Percentiles rank a stretch among this genome's conserved stretches.
These are phyloP conservation scores for Phycodurus eques DNA, from an alignment of 2,113 vertebrate species.

Conservation along the genomic window DNA sequence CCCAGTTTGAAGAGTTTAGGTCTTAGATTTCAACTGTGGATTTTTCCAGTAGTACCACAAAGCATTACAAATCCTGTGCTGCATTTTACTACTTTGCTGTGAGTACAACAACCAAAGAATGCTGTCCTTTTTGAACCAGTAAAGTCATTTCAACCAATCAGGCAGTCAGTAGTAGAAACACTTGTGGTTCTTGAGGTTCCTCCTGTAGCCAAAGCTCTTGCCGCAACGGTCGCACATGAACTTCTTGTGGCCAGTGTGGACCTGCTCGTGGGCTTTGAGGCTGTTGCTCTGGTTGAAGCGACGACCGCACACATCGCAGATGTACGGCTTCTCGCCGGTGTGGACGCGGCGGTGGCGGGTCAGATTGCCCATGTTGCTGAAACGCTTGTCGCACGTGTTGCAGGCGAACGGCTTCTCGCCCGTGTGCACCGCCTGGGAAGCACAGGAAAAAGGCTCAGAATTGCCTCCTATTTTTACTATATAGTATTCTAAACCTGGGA, in stretches of 20 bases:
- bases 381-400: slow-evolving; percentile 76
- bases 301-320: slow-evolving; percentile 63
- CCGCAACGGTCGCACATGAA: slow-evolving; percentile 79
- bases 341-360: slow-evolving; percentile 78
- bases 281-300: slow-evolving; percentile 76
- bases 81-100: neutral
- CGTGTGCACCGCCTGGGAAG: slow-evolving; percentile 60
- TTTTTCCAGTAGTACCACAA: neutral
- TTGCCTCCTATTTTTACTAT: neutral
- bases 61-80: neutral
- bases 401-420: slow-evolving; percentile 71
- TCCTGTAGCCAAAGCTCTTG: slow-evolving; percentile 71
- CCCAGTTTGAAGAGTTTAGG: too few relatives aligned
- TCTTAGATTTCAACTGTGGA: neutral
- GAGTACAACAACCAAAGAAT: neutral
- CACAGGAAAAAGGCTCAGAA: neutral
- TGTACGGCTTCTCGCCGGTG: slow-evolving; percentile 73
- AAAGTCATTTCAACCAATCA: neutral
- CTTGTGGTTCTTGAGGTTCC: slow-evolving; percentile 73
- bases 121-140: neutral
- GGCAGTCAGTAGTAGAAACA: slow-evolving; percentile 53
- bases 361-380: slow-evolving; percentile 77
- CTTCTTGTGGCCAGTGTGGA: slow-evolving; percentile 72
- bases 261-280: slow-evolving; percentile 73
- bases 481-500: too few relatives aligned